These are phyloP conservation scores for Antheraea assamensis DNA, from an alignment of 2,888 invertebrate species.

Conservation along the genomic window DNA sequence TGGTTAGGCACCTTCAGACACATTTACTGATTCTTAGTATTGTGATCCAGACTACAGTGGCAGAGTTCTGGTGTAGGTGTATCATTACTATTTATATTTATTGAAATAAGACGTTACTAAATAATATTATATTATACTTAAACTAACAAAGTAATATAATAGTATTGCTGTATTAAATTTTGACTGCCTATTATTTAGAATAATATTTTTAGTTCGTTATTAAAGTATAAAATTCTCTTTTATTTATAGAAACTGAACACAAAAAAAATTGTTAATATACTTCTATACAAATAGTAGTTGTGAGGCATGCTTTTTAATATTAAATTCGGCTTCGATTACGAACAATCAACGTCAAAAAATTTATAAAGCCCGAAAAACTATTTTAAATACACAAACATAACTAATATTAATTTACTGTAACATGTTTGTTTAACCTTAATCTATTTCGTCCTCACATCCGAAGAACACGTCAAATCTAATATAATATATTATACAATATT, in stretches of 20 bases:
- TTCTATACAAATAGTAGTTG: background rate
- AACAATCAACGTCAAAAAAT: background rate
- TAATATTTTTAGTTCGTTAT: background rate
- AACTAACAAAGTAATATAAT: too few species aligned
- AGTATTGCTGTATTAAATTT: background rate
- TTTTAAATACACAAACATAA: background rate
- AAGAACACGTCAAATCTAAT: background rate
- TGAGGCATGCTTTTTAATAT: background rate
- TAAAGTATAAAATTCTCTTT: background rate
- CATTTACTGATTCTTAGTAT: background rate
- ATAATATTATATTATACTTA: too few species aligned
- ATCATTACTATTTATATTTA: too few species aligned
- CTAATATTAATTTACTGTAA: background rate
- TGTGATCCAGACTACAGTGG: too few species aligned
- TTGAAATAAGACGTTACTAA: too few species aligned
- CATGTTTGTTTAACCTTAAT: background rate
- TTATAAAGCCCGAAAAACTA: background rate
- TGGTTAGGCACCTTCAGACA: too few species aligned
- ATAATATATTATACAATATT: background rate
- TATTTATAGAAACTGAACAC: background rate
- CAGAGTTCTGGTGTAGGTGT: too few species aligned
- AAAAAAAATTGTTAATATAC: background rate
- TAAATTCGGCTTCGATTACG: background rate
- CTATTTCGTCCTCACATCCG: background rate
- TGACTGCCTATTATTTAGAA: background rate